Conservation (phyloP, 2,797 vertebrate genomes). For the Brachymystax lenok region DNA sequence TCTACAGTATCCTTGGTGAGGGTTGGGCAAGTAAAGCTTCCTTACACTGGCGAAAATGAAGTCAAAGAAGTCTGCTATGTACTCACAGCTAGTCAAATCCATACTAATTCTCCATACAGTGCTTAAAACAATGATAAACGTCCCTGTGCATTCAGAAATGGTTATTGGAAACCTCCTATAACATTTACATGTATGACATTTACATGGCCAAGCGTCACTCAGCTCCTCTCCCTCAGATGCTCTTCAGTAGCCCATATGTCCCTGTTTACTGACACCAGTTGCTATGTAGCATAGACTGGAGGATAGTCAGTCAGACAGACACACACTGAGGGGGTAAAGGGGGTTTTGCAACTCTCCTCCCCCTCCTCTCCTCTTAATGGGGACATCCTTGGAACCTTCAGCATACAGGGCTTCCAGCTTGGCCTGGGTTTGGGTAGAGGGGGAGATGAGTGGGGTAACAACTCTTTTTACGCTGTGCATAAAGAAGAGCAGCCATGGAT, state of each 20-base stretch:
- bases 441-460: slow-evolving; percentile 24
- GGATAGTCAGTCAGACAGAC: slow-evolving; percentile 16
- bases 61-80: neutral
- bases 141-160: neutral
- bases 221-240: slow-evolving; percentile 5
- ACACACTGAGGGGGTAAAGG: neutral
- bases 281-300: slow-evolving; percentile 42
- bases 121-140: slow-evolving; percentile 24
- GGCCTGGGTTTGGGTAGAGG: slow-evolving; percentile 6
- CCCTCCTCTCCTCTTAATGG: slow-evolving; percentile 1
- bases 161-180: slow-evolving; percentile 16
- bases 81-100: slow-evolving; percentile 4
- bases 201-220: neutral
- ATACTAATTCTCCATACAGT: slow-evolving; percentile 13
- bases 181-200: slow-evolving; percentile 28
- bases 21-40: slow-evolving; percentile 6
- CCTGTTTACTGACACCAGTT: slow-evolving; percentile 59
- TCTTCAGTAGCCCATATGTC: slow-evolving; percentile 47
- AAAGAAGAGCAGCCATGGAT: neutral
- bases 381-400: slow-evolving; percentile 48
- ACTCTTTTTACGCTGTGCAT: slow-evolving; percentile 33
- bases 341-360: neutral
- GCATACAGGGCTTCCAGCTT: slow-evolving; percentile 28
- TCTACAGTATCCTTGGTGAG: slow-evolving; percentile 10
- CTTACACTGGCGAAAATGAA: neutral